A percentile compares a stretch with the other conserved stretches of the same genome.
phyloP scores from a whole-genome alignment of 2,797 vertebrate species.

The Neoniphon sammara region DNA sequence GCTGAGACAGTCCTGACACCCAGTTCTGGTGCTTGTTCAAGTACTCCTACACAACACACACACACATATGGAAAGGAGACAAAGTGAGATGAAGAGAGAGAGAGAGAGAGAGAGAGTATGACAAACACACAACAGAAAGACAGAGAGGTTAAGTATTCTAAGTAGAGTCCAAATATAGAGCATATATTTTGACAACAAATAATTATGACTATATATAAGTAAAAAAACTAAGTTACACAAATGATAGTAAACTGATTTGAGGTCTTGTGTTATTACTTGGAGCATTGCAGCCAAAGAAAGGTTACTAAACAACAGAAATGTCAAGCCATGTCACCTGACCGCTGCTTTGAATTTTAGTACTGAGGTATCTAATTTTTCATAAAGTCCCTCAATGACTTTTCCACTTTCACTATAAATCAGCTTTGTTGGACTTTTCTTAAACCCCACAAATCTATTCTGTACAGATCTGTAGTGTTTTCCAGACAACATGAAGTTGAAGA shows the following conservation, averaged over 20 bases:
- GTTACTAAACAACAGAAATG: no score
- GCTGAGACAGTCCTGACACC: slow-evolving; percentile 95
- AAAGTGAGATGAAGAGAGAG: neutral
- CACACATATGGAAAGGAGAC: neutral
- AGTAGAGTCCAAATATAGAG: neutral
- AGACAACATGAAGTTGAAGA: neutral
- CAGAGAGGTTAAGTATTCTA: neutral
- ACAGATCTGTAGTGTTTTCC: neutral
- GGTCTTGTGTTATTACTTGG: no score
- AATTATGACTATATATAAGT: no score
- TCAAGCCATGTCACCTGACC: no score
- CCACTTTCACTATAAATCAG: no score
- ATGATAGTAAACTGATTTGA: neutral
- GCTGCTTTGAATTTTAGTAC: no score
- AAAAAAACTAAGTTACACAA: neutral
- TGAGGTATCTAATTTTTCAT: no score
- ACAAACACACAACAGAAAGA: neutral
- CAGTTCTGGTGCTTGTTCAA: slow-evolving; percentile 98
- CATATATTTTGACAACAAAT: no score
- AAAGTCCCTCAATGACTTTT: no score
- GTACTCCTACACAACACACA: slow-evolving; percentile 87
- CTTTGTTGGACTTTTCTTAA: no score
- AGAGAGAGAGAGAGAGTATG: neutral
- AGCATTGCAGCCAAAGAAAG: no score
- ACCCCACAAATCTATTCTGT: neutral